A percentile compares a stretch with the other conserved stretches of the same genome.
Conservation (phyloP, 2,797 vertebrate genomes). For the Acipenser transmontanus region DNA sequence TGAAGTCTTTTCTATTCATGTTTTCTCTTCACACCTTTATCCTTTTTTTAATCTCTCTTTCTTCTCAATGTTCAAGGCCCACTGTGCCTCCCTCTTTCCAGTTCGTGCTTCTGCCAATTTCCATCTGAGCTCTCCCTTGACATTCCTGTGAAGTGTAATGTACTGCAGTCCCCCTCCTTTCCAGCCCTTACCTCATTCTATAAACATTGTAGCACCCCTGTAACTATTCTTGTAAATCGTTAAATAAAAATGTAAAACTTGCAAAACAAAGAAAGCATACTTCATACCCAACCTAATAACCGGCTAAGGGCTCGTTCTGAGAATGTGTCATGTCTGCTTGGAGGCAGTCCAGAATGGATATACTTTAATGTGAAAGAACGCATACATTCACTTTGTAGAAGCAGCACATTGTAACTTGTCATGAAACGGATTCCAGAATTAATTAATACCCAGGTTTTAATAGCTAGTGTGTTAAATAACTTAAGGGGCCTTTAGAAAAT, state of each 20-base stretch:
- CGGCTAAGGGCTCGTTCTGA: background rate
- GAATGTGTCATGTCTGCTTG: background rate
- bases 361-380: background rate
- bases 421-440: conserved; percentile 1
- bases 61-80: too few relatives aligned
- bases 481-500: background rate
- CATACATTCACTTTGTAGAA: conserved; percentile 1
- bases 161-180: conserved; percentile 2
- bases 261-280: background rate
- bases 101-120: background rate
- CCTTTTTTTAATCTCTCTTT: too few relatives aligned
- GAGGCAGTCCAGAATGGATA: background rate
- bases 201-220: background rate
- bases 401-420: background rate
- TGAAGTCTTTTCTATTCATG: too few relatives aligned
- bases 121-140: conserved; percentile 7
- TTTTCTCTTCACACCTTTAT: too few relatives aligned
- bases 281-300: too few relatives aligned
- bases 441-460: background rate
- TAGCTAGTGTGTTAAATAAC: background rate
- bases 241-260: background rate
- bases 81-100: background rate
- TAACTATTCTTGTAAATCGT: conserved; percentile 1
- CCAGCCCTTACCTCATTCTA: background rate
- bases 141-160: conserved; percentile 3